A percentile compares a stretch with the other conserved stretches of the same genome.
These are phyloP conservation scores for Dolichopus griseipennis DNA, from an alignment of 2,888 invertebrate species.

Conservation along the genomic window DNA sequence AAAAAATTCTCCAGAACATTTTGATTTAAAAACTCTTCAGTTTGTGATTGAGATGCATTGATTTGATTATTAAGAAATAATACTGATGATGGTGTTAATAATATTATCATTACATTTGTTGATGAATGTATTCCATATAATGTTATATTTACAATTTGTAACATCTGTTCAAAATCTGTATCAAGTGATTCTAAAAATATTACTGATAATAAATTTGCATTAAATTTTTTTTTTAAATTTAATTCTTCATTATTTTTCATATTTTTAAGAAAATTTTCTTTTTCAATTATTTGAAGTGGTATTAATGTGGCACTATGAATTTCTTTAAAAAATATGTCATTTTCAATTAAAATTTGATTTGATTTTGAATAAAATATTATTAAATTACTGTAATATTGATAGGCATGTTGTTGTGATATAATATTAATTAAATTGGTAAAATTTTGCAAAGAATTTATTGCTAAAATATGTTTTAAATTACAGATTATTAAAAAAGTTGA, in stretches of 20 bases:
- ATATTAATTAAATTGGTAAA: too few species aligned
- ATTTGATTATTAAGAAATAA: neutral
- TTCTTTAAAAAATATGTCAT: neutral
- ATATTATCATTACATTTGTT: slow-evolving; percentile 3
- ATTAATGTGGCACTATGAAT: neutral
- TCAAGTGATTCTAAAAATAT: slow-evolving; percentile 1
- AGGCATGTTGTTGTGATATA: neutral
- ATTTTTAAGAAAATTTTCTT: neutral
- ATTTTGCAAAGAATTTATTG: too few species aligned
- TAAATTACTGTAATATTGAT: neutral
- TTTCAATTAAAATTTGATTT: neutral
- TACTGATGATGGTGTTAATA: neutral
- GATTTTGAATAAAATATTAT: slow-evolving; percentile 6
- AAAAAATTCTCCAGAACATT: slow-evolving; percentile 8
- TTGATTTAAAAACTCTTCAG: neutral
- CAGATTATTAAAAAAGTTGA: too few species aligned
- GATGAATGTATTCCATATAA: slow-evolving; percentile 5
- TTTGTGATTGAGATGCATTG: neutral
- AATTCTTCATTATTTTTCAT: neutral
- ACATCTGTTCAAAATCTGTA: neutral
- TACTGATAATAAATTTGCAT: neutral
- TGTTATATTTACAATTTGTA: neutral
- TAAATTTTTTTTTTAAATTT: neutral
- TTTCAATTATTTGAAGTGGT: neutral
- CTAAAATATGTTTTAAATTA: too few species aligned